These are phyloP conservation scores for Cinclus cinclus DNA, from an alignment of 2,113 vertebrate genomes.

Conservation along the genomic window DNA sequence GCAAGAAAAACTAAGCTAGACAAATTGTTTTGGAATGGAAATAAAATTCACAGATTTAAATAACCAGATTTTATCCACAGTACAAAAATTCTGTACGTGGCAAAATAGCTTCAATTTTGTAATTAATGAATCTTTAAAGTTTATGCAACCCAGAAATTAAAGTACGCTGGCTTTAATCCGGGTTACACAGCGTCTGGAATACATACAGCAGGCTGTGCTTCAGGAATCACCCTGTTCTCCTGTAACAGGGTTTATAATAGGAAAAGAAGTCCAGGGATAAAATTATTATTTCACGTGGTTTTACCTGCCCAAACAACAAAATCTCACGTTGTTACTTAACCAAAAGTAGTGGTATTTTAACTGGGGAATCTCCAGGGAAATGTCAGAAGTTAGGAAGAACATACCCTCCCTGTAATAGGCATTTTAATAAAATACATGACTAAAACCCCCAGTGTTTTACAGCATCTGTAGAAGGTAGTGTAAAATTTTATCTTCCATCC, in stretches of 20 bases:
- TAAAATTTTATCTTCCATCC: constrained; percentile 59
- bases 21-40: neutral
- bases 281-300: neutral
- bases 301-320: neutral
- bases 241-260: neutral
- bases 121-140: neutral
- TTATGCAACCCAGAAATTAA: neutral
- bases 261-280: constrained; percentile 57
- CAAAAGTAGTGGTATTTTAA: constrained; percentile 32
- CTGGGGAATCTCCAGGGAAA: neutral
- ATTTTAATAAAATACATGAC: neutral
- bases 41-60: neutral
- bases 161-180: neutral
- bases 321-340: constrained; percentile 1
- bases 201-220: neutral
- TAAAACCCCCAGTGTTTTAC: constrained; percentile 35
- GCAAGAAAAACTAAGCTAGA: neutral
- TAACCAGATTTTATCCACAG: neutral
- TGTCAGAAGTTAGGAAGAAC: neutral
- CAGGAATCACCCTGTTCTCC: constrained; percentile 22
- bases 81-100: neutral
- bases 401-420: neutral
- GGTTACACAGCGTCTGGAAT: neutral
- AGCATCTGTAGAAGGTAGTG: constrained; percentile 47
- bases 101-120: neutral